These are phyloP conservation scores for Seison nebaliae DNA, from an alignment of 1,140 invertebrate species.

Conservation along the genomic window DNA sequence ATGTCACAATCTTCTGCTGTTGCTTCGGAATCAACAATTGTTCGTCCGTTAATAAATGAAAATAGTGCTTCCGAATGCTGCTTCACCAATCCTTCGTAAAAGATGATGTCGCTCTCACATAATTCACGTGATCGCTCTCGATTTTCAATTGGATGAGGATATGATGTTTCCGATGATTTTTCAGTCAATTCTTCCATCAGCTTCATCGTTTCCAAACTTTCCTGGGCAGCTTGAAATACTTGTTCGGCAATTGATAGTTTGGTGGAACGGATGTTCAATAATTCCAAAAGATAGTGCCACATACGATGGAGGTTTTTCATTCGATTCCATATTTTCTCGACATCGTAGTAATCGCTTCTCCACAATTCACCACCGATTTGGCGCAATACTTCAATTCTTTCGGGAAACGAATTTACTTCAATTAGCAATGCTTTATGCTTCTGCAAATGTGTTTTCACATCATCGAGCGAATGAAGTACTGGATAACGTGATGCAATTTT, in stretches of 20 bases:
- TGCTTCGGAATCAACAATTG: no score
- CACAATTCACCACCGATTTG: constrained; percentile 82
- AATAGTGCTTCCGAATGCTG: constrained; percentile 30
- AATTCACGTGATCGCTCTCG: constrained; percentile 85
- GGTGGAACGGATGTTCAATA: constrained; percentile 58
- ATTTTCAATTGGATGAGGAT: constrained; percentile 95
- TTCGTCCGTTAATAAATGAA: constrained; percentile 68
- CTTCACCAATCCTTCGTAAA: constrained; percentile 80
- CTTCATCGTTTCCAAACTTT: constrained; percentile 39
- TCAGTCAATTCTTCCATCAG: constrained; percentile 55
- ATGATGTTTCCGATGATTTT: constrained; percentile 72
- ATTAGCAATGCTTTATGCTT: constrained; percentile 99
- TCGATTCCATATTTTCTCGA: constrained; percentile 69
- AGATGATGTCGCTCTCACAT: constrained; percentile 88
- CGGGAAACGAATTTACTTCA: constrained; percentile 95
- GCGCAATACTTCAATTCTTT: constrained; percentile 87
- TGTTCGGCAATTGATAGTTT: constrained; percentile 72
- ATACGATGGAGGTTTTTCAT: constrained; percentile 86
- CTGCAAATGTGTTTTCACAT: constrained; percentile 90
- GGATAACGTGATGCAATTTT: constrained; percentile 63
- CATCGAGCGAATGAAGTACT: constrained; percentile 85
- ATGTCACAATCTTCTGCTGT: no score
- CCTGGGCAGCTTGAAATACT: constrained; percentile 80
- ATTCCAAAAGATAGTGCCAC: constrained; percentile 84
- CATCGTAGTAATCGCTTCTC: constrained; percentile 88